These are phyloP conservation scores for Rutpela maculata DNA, from an alignment of 2,888 invertebrate species.

Conservation along the genomic window DNA sequence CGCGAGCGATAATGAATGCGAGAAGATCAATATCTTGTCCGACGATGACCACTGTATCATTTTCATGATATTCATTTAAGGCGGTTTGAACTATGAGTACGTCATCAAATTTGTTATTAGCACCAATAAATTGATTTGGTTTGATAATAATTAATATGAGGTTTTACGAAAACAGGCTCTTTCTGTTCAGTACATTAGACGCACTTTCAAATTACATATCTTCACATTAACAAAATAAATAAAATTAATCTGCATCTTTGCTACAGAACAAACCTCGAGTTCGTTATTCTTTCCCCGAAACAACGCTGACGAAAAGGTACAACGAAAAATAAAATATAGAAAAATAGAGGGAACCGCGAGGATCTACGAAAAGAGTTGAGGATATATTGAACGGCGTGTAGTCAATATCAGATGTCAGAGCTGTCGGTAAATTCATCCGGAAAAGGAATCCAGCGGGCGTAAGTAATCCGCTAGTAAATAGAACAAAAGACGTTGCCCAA, in stretches of 20 bases:
- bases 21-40: no score
- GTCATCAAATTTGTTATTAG: no score
- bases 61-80: no score
- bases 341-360: background rate
- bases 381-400: conserved; percentile 16
- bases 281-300: background rate
- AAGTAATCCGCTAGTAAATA: conserved; percentile 70
- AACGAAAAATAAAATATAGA: background rate
- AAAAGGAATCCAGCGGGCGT: conserved; percentile 69
- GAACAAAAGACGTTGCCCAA: conserved; percentile 71
- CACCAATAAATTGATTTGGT: no score
- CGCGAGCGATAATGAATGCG: no score
- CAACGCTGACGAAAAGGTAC: background rate
- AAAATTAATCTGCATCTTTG: background rate
- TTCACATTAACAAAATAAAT: no score
- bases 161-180: no score
- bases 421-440: conserved; percentile 64
- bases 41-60: no score
- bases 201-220: no score
- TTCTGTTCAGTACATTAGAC: no score
- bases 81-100: no score
- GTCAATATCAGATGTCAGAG: conserved; percentile 58
- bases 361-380: background rate
- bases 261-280: background rate
- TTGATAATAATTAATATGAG: no score